phyloP scores from a whole-genome alignment of 2,888 invertebrate genomes.

The Siphlonurus alternatus region DNA sequence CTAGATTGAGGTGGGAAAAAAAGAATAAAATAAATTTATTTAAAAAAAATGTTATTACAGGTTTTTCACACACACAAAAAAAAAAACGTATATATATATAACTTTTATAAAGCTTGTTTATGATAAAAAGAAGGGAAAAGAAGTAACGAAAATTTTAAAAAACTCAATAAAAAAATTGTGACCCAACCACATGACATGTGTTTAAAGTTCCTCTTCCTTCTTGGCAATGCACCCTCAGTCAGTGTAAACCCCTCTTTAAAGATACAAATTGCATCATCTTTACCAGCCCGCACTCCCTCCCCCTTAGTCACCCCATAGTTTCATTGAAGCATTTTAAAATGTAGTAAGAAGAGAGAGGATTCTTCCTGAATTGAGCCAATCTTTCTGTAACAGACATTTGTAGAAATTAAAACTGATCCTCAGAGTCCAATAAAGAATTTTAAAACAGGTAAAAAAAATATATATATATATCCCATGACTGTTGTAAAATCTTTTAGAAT shows the following conservation, averaged over 20 bases:
- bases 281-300: neutral
- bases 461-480: neutral
- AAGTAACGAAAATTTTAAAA: neutral
- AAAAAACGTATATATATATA: too few relatives aligned
- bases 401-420: neutral
- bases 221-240: neutral
- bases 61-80: too few relatives aligned
- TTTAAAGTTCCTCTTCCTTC: neutral
- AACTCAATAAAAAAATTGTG: conserved; percentile 4
- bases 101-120: neutral
- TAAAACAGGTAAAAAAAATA: neutral
- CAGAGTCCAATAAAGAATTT: neutral
- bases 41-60: too few relatives aligned
- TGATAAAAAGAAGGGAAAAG: neutral
- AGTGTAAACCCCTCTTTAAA: neutral
- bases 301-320: neutral
- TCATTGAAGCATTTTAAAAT: neutral
- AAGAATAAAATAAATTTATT: too few relatives aligned
- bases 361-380: too few relatives aligned
- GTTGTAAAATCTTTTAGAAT: neutral
- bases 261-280: neutral
- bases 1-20: too few relatives aligned
- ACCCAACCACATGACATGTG: conserved; percentile 1
- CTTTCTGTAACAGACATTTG: neutral
- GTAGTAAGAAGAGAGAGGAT: neutral